Evolutionary conservation across 2,113 vertebrate genomes (phyloP), one percentile per base, ranked within the genome.

Genomic region (Drymodes brunneopygia): DNA sequence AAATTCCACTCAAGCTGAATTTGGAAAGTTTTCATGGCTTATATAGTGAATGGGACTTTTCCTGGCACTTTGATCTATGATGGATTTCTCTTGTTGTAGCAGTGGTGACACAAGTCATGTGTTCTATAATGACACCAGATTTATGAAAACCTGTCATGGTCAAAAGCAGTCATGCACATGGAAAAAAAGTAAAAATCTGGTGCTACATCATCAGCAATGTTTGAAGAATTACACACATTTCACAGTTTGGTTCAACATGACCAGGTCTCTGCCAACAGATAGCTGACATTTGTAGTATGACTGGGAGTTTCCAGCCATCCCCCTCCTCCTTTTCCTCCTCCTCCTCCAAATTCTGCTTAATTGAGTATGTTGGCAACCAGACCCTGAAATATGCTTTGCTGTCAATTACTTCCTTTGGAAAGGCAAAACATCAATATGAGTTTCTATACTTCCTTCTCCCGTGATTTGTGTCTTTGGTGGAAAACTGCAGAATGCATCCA

Each of bases 141-240:
- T 94, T 93, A 93, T 97, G 94, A 95, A 96, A 95, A 95, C 86
- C 96, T 94, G 94, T 96, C 95, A 92, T 92, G 81, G 87, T 70
- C 91, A 92, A 90, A 95, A 92, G 61, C 58, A 91, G 87, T 87
- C 93, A 85, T 94, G 88, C 24, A 36, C 83, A 28, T 12, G 23
- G 22, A 51, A 31, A 62, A 50, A 53, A 72, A 56, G 20, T 13
- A n/a, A 54, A 92, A 95, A 86, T 80, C 79, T 92, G 75, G 64
- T 92, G 82, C 92, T 96, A 71, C 92, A 92, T 93, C 94, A 96
- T 90, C 86, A 78, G 44, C 31, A 82, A 42, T 90, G 35, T 83
- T 94, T 74, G 82, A 93, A 93, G 64, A 94, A 95, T 83, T 93
- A 74, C 82, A 96, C 67, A 64, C 86, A 94, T 90, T 95, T 96